Conservation (phyloP, 2,113 vertebrate genomes). For the Charina bottae region DNA sequence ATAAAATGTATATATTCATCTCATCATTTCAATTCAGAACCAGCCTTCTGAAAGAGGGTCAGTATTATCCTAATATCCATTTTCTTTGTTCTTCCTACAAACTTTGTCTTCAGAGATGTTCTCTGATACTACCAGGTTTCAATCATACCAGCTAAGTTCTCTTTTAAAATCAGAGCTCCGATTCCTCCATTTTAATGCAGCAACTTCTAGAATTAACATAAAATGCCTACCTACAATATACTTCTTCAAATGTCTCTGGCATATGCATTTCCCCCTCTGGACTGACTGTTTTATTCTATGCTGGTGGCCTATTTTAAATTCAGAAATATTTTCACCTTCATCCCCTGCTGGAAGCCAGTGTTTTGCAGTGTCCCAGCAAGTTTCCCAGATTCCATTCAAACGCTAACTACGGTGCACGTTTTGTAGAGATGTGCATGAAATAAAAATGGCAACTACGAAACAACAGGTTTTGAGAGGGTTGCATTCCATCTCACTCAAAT, state of each 20-base stretch:
- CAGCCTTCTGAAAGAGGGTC: not conserved
- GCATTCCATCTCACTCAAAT: not conserved
- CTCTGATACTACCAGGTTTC: not conserved
- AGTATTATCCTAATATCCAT: not conserved
- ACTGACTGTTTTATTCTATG: not conserved
- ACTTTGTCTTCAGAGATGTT: not conserved
- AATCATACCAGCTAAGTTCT: not conserved
- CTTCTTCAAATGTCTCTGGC: not conserved
- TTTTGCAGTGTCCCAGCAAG: not conserved
- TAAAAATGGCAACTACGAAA: not conserved
- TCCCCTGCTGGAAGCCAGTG: not conserved
- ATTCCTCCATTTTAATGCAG: not conserved
- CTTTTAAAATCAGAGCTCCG: not conserved
- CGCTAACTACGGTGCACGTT: not conserved
- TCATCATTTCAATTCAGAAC: not conserved
- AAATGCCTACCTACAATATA: not conserved
- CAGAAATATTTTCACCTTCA: not conserved
- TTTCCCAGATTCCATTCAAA: not conserved
- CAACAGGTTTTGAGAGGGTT: not conserved
- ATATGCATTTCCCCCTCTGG: not conserved
- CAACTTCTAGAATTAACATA: not conserved
- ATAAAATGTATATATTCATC: not conserved
- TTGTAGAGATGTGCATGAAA: not conserved
- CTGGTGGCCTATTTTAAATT: not conserved
- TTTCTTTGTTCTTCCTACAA: not conserved